Conservation (phyloP, 2,797 vertebrate genomes). For the Acropternis orthonyx region DNA sequence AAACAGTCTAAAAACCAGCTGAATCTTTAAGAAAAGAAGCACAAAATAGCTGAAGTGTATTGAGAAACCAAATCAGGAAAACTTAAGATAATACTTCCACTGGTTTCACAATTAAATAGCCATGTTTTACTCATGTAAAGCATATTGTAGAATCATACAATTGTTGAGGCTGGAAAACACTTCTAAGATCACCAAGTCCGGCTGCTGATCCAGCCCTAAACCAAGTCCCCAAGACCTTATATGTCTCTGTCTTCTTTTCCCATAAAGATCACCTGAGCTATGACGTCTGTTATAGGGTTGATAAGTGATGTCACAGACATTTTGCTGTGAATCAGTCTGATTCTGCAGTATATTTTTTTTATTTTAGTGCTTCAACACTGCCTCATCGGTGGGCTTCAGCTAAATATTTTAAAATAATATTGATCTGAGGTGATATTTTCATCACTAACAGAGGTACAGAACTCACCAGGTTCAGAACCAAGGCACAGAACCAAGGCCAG, state of each 20-base stretch:
- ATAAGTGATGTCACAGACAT: not conserved
- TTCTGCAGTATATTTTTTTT: not conserved
- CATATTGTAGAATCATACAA: not conserved
- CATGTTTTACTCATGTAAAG: not conserved
- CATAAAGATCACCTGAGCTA: not conserved
- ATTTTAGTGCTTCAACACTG: not conserved
- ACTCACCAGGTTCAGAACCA: not conserved
- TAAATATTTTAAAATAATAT: not conserved
- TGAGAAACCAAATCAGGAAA: not conserved
- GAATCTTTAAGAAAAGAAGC: not conserved
- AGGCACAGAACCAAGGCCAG: not conserved
- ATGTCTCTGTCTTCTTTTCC: not conserved
- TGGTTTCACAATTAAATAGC: not conserved
- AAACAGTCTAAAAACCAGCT: fast-evolving
- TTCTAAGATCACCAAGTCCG: not conserved
- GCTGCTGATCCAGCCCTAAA: not conserved
- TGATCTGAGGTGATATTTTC: not conserved
- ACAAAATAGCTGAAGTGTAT: not conserved
- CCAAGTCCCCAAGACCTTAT: too few species aligned
- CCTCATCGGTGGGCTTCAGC: not conserved
- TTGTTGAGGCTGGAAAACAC: not conserved
- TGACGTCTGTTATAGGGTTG: fast-evolving
- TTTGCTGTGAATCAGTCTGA: not conserved
- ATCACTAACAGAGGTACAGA: not conserved
- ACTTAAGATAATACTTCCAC: not conserved